phyloP scores from a whole-genome alignment of 2,888 invertebrate species.

The Dasypogon diadema region DNA sequence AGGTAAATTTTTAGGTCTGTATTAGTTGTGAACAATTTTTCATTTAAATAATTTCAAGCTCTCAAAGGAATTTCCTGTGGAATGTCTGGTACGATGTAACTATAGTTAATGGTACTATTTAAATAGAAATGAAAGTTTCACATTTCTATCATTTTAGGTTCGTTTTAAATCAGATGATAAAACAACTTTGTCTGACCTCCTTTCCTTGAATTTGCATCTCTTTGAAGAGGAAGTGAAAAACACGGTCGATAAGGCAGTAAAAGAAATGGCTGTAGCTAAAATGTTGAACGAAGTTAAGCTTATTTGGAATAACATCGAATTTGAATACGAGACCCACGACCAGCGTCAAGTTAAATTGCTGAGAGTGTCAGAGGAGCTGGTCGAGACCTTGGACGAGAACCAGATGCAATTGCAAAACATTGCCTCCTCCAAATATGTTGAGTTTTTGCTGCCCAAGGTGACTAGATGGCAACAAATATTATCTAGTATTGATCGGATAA shows the following conservation, averaged over 20 bases:
- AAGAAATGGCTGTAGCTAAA: constrained; percentile 96
- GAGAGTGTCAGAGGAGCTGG: constrained; percentile 86
- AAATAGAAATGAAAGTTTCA: constrained; percentile 6
- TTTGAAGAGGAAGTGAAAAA: constrained; percentile 95
- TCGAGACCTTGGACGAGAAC: constrained; percentile 94
- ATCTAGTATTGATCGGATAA: constrained; percentile 89
- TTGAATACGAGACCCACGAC: constrained; percentile 83
- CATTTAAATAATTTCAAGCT: constrained; percentile 58
- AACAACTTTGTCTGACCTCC: constrained; percentile 88
- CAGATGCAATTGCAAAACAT: constrained; percentile 95
- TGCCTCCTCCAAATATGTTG: constrained; percentile 93
- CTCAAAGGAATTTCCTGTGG: constrained; percentile 58
- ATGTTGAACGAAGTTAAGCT: constrained; percentile 85
- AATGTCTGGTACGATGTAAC: constrained; percentile 59
- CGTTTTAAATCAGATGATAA: constrained; percentile 65
- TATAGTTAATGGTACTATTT: neutral
- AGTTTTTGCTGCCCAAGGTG: constrained; percentile 86
- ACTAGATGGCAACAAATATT: constrained; percentile 89
- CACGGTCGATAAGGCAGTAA: constrained; percentile 95
- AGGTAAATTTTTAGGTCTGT: constrained; percentile 70
- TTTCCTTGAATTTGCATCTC: constrained; percentile 89
- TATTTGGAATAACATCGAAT: constrained; percentile 87
- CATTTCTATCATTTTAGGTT: constrained; percentile 9
- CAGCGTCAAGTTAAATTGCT: constrained; percentile 83
- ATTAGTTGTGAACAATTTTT: neutral